phyloP scores from a whole-genome alignment of 2,888 invertebrate genomes.

The Trichogramma evanescens region DNA sequence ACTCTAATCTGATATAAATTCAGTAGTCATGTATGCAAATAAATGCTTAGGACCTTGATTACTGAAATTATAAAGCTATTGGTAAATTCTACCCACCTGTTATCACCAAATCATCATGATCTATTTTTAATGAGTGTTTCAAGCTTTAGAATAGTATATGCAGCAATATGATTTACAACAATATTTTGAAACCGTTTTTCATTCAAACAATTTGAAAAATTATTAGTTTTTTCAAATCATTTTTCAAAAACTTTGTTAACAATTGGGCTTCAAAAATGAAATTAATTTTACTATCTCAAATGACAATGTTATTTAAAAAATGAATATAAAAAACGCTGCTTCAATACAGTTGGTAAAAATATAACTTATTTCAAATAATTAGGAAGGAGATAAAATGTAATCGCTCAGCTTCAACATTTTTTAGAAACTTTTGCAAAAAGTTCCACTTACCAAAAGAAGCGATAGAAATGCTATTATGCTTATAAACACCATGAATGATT shows the following conservation, averaged over 20 bases:
- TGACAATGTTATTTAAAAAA: neutral
- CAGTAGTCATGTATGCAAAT: constrained; percentile 8
- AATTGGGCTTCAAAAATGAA: neutral
- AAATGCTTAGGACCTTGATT: constrained; percentile 14
- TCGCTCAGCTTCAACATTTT: neutral
- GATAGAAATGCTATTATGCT: constrained; percentile 32
- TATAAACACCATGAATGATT: constrained; percentile 18
- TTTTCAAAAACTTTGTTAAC: constrained; percentile 6
- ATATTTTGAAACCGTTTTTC: neutral
- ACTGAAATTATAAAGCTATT: constrained; percentile 32
- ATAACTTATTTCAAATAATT: neutral
- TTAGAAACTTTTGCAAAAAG: constrained; percentile 17
- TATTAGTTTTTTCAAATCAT: constrained; percentile 12
- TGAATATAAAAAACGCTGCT: constrained; percentile 14
- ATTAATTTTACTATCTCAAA: too few relatives aligned
- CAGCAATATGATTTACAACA: constrained; percentile 18
- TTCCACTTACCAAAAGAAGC: constrained; percentile 36
- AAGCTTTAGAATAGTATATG: constrained; percentile 22
- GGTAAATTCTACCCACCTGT: constrained; percentile 43
- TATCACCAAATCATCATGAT: constrained; percentile 30
- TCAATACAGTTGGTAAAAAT: constrained; percentile 5
- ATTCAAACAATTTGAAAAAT: neutral
- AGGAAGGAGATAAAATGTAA: neutral
- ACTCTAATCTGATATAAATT: constrained; percentile 18
- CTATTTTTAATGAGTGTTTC: constrained; percentile 19